Evolutionary conservation across 2,797 vertebrate species (phyloP), one percentile per base, ranked within the genome.

Genomic region (Malurus leucopterus): DNA sequence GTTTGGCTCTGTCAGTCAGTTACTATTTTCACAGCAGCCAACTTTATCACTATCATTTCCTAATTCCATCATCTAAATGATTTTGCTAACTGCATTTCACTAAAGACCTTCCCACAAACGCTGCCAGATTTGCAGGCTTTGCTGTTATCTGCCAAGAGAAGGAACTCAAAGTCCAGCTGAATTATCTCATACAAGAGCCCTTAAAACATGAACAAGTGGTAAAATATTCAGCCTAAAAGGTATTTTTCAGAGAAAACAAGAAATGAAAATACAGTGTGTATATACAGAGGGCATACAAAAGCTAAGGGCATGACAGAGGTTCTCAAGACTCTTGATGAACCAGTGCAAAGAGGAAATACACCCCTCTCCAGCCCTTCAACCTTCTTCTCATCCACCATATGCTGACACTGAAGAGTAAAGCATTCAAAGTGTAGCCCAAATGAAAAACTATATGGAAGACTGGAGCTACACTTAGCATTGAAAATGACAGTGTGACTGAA

Each of bases 1-100:
- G 16, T 58, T 76, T 6, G 19, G 82, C 50, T 90, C 88, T 51
- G 73, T 70, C 29, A n/a, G 50, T 36, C 63, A 57, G 73, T 64
- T 92, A 67, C 67, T 86, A 43, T 81, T 93, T 94, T 84, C 86
- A 75, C 36, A 72, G 86, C 64, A 80, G 87, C 74, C 89, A 92
- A 70, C 78, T 91, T 86, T 49, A 84, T 88, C 84, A 70, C 71
- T 70, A 75, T 69, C 61, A 53, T 90, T 91, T 93, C 87, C 87
- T 85, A 92, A 93, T 90, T 87, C 72, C 63, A 80, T 84, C 65
- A 79, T 64, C 76, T 80, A 53, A 93, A 83, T 54, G 29, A 79
- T 90, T 86, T 90, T 4, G 22, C 86, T 86, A 88, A 75, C 74
- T 50, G 58, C 41, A 29, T 80, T 77, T 80, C 83, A 84, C 74